phyloP scores from a whole-genome alignment of 2,888 invertebrate genomes.

The Hanleya hanleyi region DNA sequence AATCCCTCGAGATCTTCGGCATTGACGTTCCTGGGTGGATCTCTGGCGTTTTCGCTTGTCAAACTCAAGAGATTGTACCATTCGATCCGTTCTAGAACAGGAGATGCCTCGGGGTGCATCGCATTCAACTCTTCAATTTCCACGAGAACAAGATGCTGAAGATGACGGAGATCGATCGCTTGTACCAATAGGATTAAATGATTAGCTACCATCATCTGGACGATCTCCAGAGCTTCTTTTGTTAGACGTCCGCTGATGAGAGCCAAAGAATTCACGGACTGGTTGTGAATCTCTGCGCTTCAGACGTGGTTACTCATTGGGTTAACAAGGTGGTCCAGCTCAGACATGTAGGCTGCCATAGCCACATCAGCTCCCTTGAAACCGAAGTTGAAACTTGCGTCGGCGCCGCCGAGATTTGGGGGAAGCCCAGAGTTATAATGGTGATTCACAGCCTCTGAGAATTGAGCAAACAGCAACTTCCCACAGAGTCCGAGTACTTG shows the following conservation, averaged over 20 bases:
- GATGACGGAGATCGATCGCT: too few species aligned
- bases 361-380: conserved; percentile 54
- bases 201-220: conserved; percentile 50
- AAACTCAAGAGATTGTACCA: too few species aligned
- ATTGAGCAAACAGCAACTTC: conserved; percentile 50
- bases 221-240: conserved; percentile 35
- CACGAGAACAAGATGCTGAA: too few species aligned
- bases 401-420: conserved; percentile 50
- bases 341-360: conserved; percentile 51
- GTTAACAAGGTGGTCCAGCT: conserved; percentile 46
- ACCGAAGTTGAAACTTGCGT: conserved; percentile 45
- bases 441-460: conserved; percentile 48
- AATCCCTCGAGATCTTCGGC: too few species aligned
- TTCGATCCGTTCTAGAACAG: too few species aligned
- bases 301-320: conserved; percentile 52
- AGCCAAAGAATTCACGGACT: conserved; percentile 53
- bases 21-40: too few species aligned
- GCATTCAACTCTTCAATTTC: too few species aligned
- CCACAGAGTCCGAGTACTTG: conserved; percentile 52
- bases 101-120: too few species aligned
- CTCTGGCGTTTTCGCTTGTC: too few species aligned
- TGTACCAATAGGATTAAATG: too few species aligned
- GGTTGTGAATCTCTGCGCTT: conserved; percentile 55
- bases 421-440: conserved; percentile 45
- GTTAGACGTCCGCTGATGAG: conserved; percentile 41